These are phyloP conservation scores for Drosophila longiperda DNA, from an alignment of 2,888 invertebrate genomes.

Conservation along the genomic window DNA sequence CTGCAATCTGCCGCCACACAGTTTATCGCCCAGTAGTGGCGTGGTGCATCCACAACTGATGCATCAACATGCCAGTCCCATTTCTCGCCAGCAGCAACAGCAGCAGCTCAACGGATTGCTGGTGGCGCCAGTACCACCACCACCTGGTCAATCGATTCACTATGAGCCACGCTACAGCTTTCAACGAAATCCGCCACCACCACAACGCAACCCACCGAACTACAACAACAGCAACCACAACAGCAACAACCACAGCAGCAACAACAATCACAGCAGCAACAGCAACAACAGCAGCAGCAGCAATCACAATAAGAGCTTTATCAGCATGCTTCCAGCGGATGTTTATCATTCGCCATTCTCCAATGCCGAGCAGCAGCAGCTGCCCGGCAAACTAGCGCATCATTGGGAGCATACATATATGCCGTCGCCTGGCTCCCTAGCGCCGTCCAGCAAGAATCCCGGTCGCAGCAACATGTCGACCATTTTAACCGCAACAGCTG, in stretches of 20 bases:
- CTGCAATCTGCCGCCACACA: slow-evolving; percentile 45
- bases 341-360: slow-evolving; percentile 54
- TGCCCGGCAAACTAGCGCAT: slow-evolving; percentile 31
- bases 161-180: slow-evolving; percentile 63
- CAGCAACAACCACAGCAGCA: slow-evolving; percentile 22
- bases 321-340: slow-evolving; percentile 62
- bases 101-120: slow-evolving; percentile 54
- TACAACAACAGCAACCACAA: slow-evolving; percentile 49
- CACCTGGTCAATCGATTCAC: slow-evolving; percentile 27
- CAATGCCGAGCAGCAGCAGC: slow-evolving; percentile 28
- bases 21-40: slow-evolving; percentile 44
- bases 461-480: slow-evolving; percentile 62
- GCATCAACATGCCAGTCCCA: slow-evolving; percentile 62
- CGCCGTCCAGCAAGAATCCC: slow-evolving; percentile 70
- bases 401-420: slow-evolving; percentile 63
- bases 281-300: slow-evolving; percentile 34
- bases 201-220: slow-evolving; percentile 79
- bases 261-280: slow-evolving; percentile 23
- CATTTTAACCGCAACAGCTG: slow-evolving; percentile 72
- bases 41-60: slow-evolving; percentile 47
- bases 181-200: slow-evolving; percentile 46
- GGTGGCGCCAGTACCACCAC: slow-evolving; percentile 46
- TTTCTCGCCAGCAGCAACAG: slow-evolving; percentile 58
- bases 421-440: slow-evolving; percentile 44
- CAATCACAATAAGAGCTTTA: slow-evolving; percentile 55